Percentiles rank a stretch among this genome's conserved stretches.
Evolutionary conservation across 2,113 vertebrate genomes (phyloP).

Genomic region (Ochotona curzoniae): DNA sequence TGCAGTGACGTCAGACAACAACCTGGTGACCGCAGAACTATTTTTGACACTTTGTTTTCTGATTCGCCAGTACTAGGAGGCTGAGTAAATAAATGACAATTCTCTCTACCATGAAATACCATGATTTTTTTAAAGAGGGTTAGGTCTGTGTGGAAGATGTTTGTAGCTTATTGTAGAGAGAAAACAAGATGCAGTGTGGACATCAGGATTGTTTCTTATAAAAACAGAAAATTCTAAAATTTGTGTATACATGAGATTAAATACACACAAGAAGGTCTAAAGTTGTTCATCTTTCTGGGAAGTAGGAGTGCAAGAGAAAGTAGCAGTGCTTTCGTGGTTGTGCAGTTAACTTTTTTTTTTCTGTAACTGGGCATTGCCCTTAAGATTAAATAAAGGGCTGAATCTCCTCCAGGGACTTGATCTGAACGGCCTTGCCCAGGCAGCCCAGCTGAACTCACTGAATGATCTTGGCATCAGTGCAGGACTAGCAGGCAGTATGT

Average conservation of each 20-base stretch:
- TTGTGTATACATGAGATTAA: background rate
- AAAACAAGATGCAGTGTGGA: background rate
- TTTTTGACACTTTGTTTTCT: background rate
- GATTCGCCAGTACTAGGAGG: background rate
- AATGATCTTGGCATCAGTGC: no score
- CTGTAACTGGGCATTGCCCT: background rate
- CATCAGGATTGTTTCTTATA: background rate
- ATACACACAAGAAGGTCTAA: background rate
- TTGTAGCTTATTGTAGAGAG: background rate
- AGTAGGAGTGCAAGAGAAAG: background rate
- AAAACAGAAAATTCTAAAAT: constrained; percentile 14
- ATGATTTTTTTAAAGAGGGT: background rate
- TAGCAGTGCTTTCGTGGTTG: background rate
- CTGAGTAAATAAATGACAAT: background rate
- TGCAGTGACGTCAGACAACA: no score
- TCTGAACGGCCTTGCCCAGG: background rate
- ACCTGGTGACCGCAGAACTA: no score
- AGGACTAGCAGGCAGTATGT: no score
- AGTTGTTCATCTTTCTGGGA: background rate
- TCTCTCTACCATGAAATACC: background rate
- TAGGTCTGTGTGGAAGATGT: background rate
- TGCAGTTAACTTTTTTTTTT: background rate
- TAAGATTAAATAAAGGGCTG: background rate
- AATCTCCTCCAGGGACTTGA: background rate
- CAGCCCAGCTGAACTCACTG: background rate